Conservation (phyloP, 2,888 invertebrate genomes). For the Harpalus rufipes region DNA sequence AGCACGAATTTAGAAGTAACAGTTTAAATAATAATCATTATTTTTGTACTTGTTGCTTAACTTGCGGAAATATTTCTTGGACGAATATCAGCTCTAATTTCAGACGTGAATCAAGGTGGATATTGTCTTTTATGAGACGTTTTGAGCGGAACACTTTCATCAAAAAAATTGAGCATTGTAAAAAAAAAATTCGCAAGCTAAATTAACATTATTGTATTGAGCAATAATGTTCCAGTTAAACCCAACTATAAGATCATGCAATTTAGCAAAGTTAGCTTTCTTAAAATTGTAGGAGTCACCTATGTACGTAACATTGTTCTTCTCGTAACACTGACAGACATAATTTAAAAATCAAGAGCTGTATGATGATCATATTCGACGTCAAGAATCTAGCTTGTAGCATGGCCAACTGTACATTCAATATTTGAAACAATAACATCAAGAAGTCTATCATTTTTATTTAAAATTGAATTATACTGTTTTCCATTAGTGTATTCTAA, state of each 20-base stretch:
- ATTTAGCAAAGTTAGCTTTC: conserved; percentile 17
- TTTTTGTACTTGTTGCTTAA: neutral
- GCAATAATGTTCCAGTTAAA: neutral
- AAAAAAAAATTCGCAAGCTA: neutral
- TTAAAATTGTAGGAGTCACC: neutral
- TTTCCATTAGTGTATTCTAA: too few species aligned
- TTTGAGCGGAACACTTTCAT: conserved; percentile 16
- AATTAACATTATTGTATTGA: neutral
- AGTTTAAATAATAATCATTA: neutral
- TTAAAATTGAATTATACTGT: too few species aligned
- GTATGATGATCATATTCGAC: too few species aligned
- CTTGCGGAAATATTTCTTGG: conserved; percentile 21
- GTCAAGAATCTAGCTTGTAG: too few species aligned
- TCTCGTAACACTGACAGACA: too few species aligned
- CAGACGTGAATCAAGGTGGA: conserved; percentile 14
- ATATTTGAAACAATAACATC: too few species aligned
- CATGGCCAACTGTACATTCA: too few species aligned
- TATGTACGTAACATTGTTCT: too few species aligned
- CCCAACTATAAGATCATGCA: neutral
- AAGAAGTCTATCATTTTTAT: too few species aligned
- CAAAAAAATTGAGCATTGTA: neutral
- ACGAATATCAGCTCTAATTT: conserved; percentile 18
- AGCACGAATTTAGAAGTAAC: conserved; percentile 15
- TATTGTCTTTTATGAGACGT: neutral
- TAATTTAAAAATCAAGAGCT: too few species aligned